Evolutionary conservation across 2,797 vertebrate species (phyloP).

Genomic region (Balearica regulorum): DNA sequence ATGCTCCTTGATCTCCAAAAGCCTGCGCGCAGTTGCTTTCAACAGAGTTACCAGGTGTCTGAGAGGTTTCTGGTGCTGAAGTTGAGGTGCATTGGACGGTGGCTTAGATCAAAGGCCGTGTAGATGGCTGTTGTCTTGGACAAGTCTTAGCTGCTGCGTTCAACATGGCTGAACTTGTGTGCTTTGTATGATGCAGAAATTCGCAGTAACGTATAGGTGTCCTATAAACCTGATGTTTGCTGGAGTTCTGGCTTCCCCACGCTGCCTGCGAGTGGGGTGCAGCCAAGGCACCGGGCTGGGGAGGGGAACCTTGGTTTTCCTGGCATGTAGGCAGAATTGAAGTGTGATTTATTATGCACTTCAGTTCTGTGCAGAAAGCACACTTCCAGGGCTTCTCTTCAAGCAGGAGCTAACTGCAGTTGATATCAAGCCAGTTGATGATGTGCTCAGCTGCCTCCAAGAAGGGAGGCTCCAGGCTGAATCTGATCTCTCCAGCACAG

Average conservation of each 20-base stretch:
- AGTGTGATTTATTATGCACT: not conserved
- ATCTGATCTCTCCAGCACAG: not conserved
- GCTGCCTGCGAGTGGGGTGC: rapidly evolving
- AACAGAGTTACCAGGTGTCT: not conserved
- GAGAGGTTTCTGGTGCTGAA: not conserved
- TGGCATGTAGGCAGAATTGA: not conserved
- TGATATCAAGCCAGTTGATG: not conserved
- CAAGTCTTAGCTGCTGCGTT: not conserved
- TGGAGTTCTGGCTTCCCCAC: not conserved
- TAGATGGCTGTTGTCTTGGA: not conserved
- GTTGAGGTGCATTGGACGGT: rapidly evolving
- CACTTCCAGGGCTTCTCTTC: not conserved
- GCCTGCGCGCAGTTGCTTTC: not conserved
- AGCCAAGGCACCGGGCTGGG: not conserved
- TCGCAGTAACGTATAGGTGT: not conserved
- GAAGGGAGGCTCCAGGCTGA: not conserved
- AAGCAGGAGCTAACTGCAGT: not conserved
- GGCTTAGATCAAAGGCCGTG: rapidly evolving
- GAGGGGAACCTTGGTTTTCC: not conserved
- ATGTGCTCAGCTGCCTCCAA: not conserved
- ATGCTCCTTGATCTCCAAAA: not conserved
- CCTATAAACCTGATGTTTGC: not conserved
- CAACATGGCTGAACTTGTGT: rapidly evolving
- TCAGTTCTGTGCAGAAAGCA: not conserved
- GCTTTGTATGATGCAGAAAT: not conserved